A percentile compares a stretch with the other conserved stretches of the same genome.
Conservation (phyloP, 2,888 invertebrate genomes). For the Congeria kusceri region DNA sequence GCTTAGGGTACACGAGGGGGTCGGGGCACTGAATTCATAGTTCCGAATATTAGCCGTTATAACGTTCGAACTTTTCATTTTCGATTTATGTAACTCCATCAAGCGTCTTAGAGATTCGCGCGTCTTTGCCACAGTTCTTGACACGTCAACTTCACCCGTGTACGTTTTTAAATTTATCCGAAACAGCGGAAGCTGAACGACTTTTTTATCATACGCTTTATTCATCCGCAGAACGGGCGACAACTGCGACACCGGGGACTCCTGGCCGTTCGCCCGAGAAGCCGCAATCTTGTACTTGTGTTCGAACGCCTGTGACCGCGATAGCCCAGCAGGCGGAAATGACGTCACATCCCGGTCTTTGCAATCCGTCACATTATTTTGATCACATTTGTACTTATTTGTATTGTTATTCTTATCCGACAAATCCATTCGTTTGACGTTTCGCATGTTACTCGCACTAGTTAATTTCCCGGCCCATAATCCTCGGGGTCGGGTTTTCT, state of each 20-base stretch:
- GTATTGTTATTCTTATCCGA: background rate
- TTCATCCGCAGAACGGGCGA: conserved; percentile 25
- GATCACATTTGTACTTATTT: background rate
- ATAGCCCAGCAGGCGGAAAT: conserved; percentile 28
- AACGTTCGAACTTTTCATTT: conserved; percentile 49
- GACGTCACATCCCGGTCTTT: conserved; percentile 2
- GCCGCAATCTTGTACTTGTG: conserved; percentile 58
- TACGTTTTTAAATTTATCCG: conserved; percentile 59
- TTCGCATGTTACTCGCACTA: background rate
- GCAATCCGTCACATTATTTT: background rate
- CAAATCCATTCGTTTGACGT: background rate
- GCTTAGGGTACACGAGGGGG: background rate
- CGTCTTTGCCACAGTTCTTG: conserved; percentile 54
- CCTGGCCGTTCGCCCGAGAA: conserved; percentile 46
- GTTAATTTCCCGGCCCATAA: background rate
- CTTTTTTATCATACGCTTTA: conserved; percentile 45
- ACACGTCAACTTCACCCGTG: conserved; percentile 51
- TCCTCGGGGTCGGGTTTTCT: background rate
- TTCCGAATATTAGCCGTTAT: conserved; percentile 60
- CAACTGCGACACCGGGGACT: conserved; percentile 15
- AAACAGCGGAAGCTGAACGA: conserved; percentile 63
- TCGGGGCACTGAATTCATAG: conserved; percentile 58
- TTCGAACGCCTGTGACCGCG: conserved; percentile 57
- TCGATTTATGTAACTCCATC: conserved; percentile 57
- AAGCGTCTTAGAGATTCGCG: conserved; percentile 59